Evolutionary conservation across 1,140 invertebrate genomes (phyloP).

Genomic region (Andrena cerasifolii): DNA sequence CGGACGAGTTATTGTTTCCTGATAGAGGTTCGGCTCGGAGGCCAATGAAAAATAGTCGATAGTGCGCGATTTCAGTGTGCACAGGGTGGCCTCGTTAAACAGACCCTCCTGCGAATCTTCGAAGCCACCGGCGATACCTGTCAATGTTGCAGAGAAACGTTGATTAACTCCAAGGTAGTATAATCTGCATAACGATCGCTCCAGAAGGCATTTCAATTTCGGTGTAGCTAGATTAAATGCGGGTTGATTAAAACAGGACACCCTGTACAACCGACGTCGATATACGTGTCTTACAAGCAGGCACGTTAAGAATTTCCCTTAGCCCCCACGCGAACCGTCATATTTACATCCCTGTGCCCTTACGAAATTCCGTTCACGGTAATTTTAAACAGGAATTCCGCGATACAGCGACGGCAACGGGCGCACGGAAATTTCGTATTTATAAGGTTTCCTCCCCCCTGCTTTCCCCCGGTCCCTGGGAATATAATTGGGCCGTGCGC

Average conservation of each 20-base stretch:
- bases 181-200: too few species aligned
- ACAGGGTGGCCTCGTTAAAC: too few species aligned
- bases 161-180: too few species aligned
- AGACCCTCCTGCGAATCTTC: too few species aligned
- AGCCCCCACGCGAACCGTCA: neutral
- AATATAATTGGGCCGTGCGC: slow-evolving; percentile 24
- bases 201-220: too few species aligned
- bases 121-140: too few species aligned
- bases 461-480: neutral
- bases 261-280: slow-evolving; percentile 38
- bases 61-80: neutral
- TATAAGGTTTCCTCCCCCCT: slow-evolving; percentile 24
- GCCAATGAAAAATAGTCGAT: slow-evolving; percentile 19
- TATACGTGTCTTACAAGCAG: slow-evolving; percentile 25
- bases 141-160: too few species aligned
- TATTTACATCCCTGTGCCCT: slow-evolving; percentile 28
- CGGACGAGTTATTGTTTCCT: slow-evolving; percentile 1
- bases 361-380: slow-evolving; percentile 32
- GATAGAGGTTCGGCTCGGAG: neutral
- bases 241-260: too few species aligned
- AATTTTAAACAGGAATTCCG: slow-evolving; percentile 39
- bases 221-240: too few species aligned
- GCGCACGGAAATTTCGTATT: slow-evolving; percentile 26
- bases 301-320: slow-evolving; percentile 44
- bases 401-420: slow-evolving; percentile 12